Evolutionary conservation across 2,113 vertebrate species (phyloP), one percentile per base, ranked within the genome.

Genomic region (Actenoides hombroni): DNA sequence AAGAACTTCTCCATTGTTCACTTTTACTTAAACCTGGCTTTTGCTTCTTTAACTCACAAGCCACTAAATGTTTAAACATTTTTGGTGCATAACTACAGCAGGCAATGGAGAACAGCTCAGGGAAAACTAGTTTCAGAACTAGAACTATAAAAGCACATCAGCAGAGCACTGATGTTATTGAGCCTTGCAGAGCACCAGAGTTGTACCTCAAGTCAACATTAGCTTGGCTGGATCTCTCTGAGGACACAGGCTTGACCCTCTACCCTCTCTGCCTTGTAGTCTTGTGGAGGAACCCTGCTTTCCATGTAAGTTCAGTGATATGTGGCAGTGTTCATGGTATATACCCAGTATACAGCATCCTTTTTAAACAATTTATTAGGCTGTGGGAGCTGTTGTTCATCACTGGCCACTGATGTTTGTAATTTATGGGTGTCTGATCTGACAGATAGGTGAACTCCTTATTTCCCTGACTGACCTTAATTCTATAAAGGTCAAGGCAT

Each of bases 131-230:
- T 44, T 77, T 29, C 5, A 59, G n/a, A 70, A 53, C 8, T 26
- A 16, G 31, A 79, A 67, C 20, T 61, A 18, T 31, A 70, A n/a
- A 86, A 63, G 5, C 0, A n/a, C 40, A 28, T 67, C 20, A 24
- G n/a, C n/a, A n/a, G n/a, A n/a, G n/a, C n/a, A n/a, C n/a, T n/a
- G n/a, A n/a, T n/a, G n/a, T n/a, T n/a, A n/a, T n/a, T n/a, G n/a
- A n/a, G n/a, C n/a, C n/a, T n/a, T n/a, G 10, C 4, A 37, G 29
- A 81, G 21, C 11, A n/a, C 5, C 46, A 70, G n/a, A 61, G 11
- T 9, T 61, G 26, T 12, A 46, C 53, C 17, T 25, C 7, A 57
- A 29, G 25, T 84, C 0, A 0, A 14, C 1, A 3, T 23, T 33
- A 74, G 0, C n/a, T 42, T 21, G 35, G 5, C 24, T 86, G 42